Base-by-base conservation (phyloP, 2,888 invertebrate genomes). In the Pharmacophagus antenor region DNA sequence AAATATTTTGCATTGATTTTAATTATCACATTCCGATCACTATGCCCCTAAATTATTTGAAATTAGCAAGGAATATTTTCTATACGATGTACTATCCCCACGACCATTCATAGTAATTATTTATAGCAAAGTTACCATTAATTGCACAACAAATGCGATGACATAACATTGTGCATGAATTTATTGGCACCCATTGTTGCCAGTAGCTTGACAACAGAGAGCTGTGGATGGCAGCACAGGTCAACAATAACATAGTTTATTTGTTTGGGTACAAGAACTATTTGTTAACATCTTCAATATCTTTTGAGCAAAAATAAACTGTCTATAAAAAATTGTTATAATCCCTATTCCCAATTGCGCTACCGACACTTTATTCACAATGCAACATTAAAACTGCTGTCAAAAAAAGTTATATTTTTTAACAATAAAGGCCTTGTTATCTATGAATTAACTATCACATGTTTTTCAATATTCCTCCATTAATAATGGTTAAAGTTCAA, bases 81-180 rank as follows among this genome's bases (percentile, higher is more conserved):
- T 37, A n/a, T 37, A n/a, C 4, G 1, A 37, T 37, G n/a, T n/a
- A 5, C 4, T 37, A 37, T 37, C 15, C n/a, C 60, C 47, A 65
- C 65, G 63, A 63, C 62, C 50, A 64, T 67, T 68, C 68, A 66
- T 65, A 58, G 65, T 63, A 58, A 71, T 44, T 55, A 47, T 47
- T 67, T 64, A 74, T 72, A 74, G 68, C 66, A 55, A 70, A 68
- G 73, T 77, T 75, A 70, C 71, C 75, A 80, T 80, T 85, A 86
- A 88, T 87, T 88, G 87, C 85, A 77, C 82, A 84, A 84, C 88
- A 80, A 87, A 85, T 84, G 82, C 82, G 82, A 80, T 81, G 85
- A 85, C 85, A 79, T 66, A 64, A 72, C 72, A 79, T 82, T 84
- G 78, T 80, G 76, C 73, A 77, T 76, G 71, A 77, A 90, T 90